These are phyloP conservation scores for Drosophila cracens DNA, from an alignment of 2,888 invertebrate species.

Conservation along the genomic window DNA sequence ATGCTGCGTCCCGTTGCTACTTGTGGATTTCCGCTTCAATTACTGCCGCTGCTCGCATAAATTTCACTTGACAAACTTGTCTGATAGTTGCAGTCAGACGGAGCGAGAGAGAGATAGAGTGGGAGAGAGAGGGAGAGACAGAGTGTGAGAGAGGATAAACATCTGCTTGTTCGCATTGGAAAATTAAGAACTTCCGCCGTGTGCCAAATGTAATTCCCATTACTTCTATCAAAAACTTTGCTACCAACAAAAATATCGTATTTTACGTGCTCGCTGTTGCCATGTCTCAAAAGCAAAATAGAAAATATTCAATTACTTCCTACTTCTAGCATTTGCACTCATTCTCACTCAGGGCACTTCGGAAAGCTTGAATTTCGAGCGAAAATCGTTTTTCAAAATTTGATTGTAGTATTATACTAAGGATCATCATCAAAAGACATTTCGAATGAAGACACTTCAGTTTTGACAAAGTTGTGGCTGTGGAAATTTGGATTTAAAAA, in stretches of 20 bases:
- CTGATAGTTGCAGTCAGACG: constrained; percentile 48
- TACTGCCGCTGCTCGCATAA: constrained; percentile 73
- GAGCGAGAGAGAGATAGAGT: neutral
- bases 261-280: constrained; percentile 1
- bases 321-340: neutral
- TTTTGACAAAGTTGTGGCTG: neutral
- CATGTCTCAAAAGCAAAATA: neutral
- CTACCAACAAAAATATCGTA: neutral
- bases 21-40: constrained; percentile 80
- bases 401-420: neutral
- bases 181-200: constrained; percentile 69
- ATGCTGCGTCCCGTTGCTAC: constrained; percentile 41
- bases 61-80: constrained; percentile 77
- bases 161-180: constrained; percentile 48
- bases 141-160: constrained; percentile 14
- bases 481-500: neutral
- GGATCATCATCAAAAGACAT: neutral
- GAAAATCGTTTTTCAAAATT: neutral
- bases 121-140: neutral
- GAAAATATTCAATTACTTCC: constrained; percentile 20
- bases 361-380: neutral
- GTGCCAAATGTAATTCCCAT: constrained; percentile 34
- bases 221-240: constrained; percentile 15
- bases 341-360: neutral
- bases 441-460: neutral